Conservation (phyloP, 23 tunicate genomes). For the Botrylloides violaceus region DNA sequence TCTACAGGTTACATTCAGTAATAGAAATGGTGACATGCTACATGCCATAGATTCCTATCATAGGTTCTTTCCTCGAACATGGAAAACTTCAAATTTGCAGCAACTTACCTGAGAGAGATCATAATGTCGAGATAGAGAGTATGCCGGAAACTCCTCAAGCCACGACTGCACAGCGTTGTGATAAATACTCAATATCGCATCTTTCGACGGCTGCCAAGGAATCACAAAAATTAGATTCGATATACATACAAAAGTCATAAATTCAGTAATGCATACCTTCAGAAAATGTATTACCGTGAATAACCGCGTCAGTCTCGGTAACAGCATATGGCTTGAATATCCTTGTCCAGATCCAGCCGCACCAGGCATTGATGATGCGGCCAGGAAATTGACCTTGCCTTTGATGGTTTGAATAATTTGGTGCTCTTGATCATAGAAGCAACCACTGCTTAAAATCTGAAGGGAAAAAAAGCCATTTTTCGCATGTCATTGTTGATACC, state of each 20-base stretch:
- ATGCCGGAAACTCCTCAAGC: conserved; percentile 88
- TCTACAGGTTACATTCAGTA: too few relatives aligned
- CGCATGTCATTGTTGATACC: neutral
- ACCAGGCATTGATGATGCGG: conserved; percentile 44
- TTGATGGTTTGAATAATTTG: conserved; percentile 60
- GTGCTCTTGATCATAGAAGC: conserved; percentile 56
- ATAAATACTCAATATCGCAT: conserved; percentile 67
- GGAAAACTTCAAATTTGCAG: too few relatives aligned
- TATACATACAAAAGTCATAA: neutral
- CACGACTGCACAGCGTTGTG: conserved; percentile 74
- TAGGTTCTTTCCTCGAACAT: too few relatives aligned
- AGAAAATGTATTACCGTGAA: conserved; percentile 48
- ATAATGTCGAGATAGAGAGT: conserved; percentile 68
- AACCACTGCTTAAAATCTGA: conserved; percentile 9
- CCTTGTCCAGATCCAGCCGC: conserved; percentile 58
- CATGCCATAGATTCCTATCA: too few relatives aligned
- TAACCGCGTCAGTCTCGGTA: conserved; percentile 49
- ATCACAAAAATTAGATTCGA: neutral
- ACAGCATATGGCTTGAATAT: conserved; percentile 11
- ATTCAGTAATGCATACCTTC: conserved; percentile 22
- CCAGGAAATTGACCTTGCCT: conserved; percentile 52
- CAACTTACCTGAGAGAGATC: conserved; percentile 85
- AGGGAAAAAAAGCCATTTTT: neutral
- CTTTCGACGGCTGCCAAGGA: conserved; percentile 46
- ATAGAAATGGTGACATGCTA: too few relatives aligned